Conservation (phyloP, 1,140 invertebrate species). For the Drosophila repleta region DNA sequence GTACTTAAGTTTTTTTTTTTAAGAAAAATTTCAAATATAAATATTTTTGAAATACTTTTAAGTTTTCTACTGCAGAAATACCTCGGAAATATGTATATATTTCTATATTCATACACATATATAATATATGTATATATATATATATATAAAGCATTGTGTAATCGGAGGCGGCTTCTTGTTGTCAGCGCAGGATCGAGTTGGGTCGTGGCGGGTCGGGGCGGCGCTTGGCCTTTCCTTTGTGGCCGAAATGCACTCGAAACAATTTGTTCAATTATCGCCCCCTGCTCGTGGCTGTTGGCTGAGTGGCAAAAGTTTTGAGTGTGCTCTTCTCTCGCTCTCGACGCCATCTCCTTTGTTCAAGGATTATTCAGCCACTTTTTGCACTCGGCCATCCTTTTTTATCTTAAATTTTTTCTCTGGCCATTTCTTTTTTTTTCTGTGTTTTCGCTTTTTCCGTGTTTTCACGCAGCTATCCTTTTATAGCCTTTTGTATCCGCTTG, state of each 20-base stretch:
- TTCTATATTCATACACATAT: background rate
- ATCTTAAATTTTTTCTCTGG: constrained; percentile 20
- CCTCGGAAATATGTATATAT: no score
- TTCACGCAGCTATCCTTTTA: constrained; percentile 47
- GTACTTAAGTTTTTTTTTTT: no score
- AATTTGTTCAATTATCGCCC: constrained; percentile 81
- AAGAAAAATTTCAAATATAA: no score
- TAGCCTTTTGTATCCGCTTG: constrained; percentile 74
- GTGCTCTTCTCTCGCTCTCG: constrained; percentile 5
- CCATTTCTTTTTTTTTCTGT: constrained; percentile 15
- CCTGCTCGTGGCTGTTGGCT: constrained; percentile 27
- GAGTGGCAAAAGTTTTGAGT: constrained; percentile 73
- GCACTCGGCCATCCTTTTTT: constrained; percentile 47
- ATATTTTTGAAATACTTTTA: no score
- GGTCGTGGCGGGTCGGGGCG: background rate
- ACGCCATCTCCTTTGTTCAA: constrained; percentile 27
- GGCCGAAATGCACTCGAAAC: constrained; percentile 71
- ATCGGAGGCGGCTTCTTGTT: background rate
- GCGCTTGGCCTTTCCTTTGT: constrained; percentile 29
- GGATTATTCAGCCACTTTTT: constrained; percentile 66
- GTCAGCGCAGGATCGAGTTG: background rate
- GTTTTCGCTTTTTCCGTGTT: constrained; percentile 7
- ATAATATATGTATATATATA: background rate
- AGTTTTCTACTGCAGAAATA: no score
- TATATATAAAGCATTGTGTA: background rate